Evolutionary conservation across 2,888 invertebrate species (phyloP).

Genomic region (Tillus elongatus): DNA sequence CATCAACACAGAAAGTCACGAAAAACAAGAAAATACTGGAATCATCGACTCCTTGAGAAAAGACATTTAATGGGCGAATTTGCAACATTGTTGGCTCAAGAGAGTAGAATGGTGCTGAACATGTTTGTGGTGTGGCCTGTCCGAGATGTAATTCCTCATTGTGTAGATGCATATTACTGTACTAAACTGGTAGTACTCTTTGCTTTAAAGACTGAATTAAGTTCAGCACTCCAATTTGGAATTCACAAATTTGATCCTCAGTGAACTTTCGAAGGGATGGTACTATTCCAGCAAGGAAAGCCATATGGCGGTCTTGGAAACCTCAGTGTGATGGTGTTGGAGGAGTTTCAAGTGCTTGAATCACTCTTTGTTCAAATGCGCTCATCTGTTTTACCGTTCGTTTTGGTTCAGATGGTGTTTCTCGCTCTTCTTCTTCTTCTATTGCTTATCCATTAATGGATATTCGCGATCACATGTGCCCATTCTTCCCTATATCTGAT

Average conservation of each 20-base stretch:
- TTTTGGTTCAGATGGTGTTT: neutral
- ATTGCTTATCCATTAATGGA: no score
- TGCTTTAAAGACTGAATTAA: constrained; percentile 6
- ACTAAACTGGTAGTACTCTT: no score
- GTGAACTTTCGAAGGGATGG: neutral
- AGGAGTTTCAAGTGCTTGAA: neutral
- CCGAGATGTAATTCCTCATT: neutral
- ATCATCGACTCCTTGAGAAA: no score
- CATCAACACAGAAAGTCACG: no score
- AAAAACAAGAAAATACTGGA: no score
- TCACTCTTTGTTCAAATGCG: neutral
- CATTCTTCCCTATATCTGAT: no score
- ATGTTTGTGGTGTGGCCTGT: constrained; percentile 5
- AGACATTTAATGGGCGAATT: no score
- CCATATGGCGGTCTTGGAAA: constrained; percentile 2
- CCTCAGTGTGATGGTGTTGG: neutral
- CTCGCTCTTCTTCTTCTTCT: neutral
- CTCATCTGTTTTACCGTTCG: neutral
- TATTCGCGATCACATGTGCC: no score
- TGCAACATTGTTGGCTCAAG: no score
- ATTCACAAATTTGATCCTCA: constrained; percentile 1
- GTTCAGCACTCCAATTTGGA: constrained; percentile 1
- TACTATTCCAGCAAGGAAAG: constrained; percentile 1
- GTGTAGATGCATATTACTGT: constrained; percentile 2
- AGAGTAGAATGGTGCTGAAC: constrained; percentile 2